phyloP scores from a whole-genome alignment of 2,113 vertebrate species.

The Carlito syrichta region DNA sequence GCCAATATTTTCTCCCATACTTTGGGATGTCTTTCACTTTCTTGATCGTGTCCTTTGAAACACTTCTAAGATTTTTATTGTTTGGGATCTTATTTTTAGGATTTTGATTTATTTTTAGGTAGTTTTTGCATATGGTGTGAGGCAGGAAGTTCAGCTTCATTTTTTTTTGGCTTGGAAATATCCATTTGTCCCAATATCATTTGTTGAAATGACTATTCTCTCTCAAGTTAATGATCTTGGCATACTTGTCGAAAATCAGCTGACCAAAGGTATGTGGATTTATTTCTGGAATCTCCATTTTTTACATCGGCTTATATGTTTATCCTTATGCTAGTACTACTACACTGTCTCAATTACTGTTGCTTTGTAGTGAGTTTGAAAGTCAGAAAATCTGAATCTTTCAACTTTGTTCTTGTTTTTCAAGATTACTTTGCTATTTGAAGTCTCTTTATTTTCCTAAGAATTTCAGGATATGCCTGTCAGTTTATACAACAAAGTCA shows the following conservation, averaged over 20 bases:
- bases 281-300: not conserved
- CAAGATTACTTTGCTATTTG: not conserved
- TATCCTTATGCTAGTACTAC: not conserved
- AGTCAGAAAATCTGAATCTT: not conserved
- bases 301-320: not conserved
- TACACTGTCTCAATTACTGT: not conserved
- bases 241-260: not conserved
- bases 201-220: not conserved
- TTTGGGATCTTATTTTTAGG: not conserved
- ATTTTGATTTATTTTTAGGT: not conserved
- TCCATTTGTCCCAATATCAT: not conserved
- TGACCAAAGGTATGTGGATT: not conserved
- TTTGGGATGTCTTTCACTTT: not conserved
- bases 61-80: not conserved
- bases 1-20: not conserved
- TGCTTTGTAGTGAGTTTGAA: slow-evolving; percentile 21
- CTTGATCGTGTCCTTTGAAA: not conserved
- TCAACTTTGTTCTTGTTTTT: not conserved
- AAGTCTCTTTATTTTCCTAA: not conserved
- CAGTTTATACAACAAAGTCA: not conserved
- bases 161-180: not conserved
- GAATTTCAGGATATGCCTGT: not conserved
- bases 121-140: not conserved
- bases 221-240: not conserved
- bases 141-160: not conserved